Conservation (phyloP, 1,140 invertebrate species). For the Drosophila ogumai region DNA sequence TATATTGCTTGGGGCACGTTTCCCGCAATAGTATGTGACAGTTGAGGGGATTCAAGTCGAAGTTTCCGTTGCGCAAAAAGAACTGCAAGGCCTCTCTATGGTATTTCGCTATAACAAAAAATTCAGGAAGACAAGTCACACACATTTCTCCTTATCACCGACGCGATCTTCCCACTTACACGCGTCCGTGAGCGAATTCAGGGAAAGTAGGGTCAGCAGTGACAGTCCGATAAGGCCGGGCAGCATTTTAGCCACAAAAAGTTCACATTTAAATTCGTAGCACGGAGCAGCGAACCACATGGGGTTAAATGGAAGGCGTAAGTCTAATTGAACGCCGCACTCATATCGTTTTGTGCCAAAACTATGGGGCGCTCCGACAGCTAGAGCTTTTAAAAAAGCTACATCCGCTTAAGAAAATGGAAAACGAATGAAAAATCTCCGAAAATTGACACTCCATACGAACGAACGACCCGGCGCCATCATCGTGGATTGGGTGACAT, state of each 20-base stretch:
- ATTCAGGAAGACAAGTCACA: conserved; percentile 20
- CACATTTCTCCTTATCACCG: conserved; percentile 24
- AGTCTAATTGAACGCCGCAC: conserved; percentile 57
- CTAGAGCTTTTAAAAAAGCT: conserved; percentile 48
- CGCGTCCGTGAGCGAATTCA: conserved; percentile 46
- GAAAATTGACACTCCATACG: conserved; percentile 43
- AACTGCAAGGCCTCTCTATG: conserved; percentile 57
- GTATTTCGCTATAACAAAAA: conserved; percentile 48
- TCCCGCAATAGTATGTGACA: conserved; percentile 62
- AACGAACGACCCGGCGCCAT: conserved; percentile 46
- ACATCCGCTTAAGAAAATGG: conserved; percentile 44
- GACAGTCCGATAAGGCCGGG: conserved; percentile 17
- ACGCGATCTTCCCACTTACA: conserved; percentile 42
- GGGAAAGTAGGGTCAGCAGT: conserved; percentile 61
- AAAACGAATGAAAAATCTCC: conserved; percentile 46
- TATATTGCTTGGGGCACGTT: conserved; percentile 63
- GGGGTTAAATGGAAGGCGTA: conserved; percentile 58
- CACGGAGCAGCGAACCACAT: conserved; percentile 32
- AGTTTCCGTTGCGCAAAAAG: conserved; percentile 71
- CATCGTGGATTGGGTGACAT: conserved; percentile 63
- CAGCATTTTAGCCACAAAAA: conserved; percentile 30
- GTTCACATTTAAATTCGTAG: conserved; percentile 32
- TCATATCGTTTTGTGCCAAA: conserved; percentile 46
- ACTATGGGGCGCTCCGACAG: conserved; percentile 15
- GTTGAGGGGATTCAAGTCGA: conserved; percentile 75